A percentile compares a stretch with the other conserved stretches of the same genome.
Conservation (phyloP, 1,140 invertebrate species). For the Cotesia chilonis region DNA sequence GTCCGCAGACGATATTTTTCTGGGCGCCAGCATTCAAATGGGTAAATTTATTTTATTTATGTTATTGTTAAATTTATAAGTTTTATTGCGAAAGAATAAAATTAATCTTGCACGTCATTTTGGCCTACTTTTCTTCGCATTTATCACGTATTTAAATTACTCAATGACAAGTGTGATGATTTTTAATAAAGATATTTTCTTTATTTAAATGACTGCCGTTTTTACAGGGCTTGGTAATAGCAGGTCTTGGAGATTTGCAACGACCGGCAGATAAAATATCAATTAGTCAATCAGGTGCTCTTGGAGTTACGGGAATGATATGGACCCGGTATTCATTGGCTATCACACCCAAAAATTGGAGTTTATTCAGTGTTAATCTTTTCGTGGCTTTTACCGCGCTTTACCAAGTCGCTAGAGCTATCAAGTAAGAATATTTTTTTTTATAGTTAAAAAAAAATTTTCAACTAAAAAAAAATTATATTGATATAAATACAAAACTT, state of each 20-base stretch:
- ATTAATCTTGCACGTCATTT: slow-evolving; percentile 22
- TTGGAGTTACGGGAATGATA: slow-evolving; percentile 79
- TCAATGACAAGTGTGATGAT: too few species aligned
- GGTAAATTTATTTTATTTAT: slow-evolving; percentile 68
- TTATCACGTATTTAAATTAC: too few species aligned
- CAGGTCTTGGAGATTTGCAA: slow-evolving; percentile 90
- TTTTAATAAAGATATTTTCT: too few species aligned
- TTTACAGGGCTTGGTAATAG: slow-evolving; percentile 81
- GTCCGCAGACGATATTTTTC: slow-evolving; percentile 95
- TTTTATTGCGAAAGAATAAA: slow-evolving; percentile 20
- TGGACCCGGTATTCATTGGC: slow-evolving; percentile 92
- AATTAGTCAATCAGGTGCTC: slow-evolving; percentile 81
- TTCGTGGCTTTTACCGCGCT: slow-evolving; percentile 88
- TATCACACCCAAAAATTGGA: slow-evolving; percentile 94
- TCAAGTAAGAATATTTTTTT: slow-evolving; percentile 60
- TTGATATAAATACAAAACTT: too few species aligned
- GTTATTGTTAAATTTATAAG: slow-evolving; percentile 18
- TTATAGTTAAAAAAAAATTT: too few species aligned
- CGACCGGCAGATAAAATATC: slow-evolving; percentile 92
- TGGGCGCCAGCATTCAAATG: slow-evolving; percentile 96
- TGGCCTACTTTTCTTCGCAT: slow-evolving; percentile 35
- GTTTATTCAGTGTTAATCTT: slow-evolving; percentile 91
- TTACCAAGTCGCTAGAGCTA: slow-evolving; percentile 80
- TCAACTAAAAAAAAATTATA: too few species aligned
- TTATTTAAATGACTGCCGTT: slow-evolving; percentile 39